phyloP scores from a whole-genome alignment of 2,797 vertebrate genomes.

The Urocyon cinereoargenteus region DNA sequence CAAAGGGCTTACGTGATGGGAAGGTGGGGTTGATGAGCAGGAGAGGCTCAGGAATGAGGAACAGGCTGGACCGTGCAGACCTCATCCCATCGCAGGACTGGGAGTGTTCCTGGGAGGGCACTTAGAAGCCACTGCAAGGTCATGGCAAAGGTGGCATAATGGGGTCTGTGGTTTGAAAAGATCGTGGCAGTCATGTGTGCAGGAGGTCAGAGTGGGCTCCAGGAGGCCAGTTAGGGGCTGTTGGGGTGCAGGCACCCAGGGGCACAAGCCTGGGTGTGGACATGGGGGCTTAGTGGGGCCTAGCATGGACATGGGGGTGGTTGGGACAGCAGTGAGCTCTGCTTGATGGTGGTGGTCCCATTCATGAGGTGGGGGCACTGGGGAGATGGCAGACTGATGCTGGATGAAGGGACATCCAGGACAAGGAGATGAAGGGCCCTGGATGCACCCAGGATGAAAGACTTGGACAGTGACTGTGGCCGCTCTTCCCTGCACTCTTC shows the following conservation, averaged over 20 bases:
- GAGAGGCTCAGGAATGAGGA: rapidly evolving
- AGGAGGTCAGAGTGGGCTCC: not conserved
- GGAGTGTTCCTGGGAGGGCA: rapidly evolving
- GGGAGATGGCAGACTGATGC: not conserved
- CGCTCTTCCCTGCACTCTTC: not conserved
- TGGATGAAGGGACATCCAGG: rapidly evolving
- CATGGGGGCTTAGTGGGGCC: no score
- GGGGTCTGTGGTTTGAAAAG: not conserved
- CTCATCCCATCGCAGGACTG: not conserved
- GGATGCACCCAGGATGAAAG: no score
- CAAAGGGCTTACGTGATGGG: rapidly evolving
- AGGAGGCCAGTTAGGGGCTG: rapidly evolving
- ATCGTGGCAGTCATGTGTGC: rapidly evolving
- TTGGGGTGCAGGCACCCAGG: rapidly evolving
- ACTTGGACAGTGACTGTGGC: not conserved
- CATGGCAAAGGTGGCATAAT: rapidly evolving
- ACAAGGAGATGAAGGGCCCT: not conserved
- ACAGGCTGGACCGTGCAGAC: rapidly evolving
- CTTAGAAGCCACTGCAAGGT: rapidly evolving
- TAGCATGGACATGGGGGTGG: rapidly evolving
- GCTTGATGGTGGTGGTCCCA: not conserved
- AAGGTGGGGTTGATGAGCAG: not conserved
- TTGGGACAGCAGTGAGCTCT: not conserved
- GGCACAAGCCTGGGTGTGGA: no score
- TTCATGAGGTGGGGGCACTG: rapidly evolving